Evolutionary conservation across 2,888 invertebrate genomes (phyloP).

Genomic region (Apamea anceps): DNA sequence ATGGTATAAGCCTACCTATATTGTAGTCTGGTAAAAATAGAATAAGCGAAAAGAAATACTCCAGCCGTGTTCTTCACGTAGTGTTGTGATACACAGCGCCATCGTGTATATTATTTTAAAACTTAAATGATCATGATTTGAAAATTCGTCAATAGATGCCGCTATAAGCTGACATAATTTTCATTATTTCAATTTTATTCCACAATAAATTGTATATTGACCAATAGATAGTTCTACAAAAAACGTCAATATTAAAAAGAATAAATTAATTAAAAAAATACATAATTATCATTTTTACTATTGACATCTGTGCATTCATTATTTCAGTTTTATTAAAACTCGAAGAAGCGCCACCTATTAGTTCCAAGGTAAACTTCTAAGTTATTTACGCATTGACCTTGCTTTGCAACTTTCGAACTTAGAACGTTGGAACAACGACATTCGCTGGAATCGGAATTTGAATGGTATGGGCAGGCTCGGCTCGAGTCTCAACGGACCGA

Average conservation of each 20-base stretch:
- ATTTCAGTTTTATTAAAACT: background rate
- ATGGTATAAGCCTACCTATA: too few species aligned
- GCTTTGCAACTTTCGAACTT: conserved; percentile 87
- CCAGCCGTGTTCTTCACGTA: background rate
- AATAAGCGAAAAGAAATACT: background rate
- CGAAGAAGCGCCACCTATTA: conserved; percentile 76
- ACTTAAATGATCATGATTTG: background rate
- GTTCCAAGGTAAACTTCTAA: conserved; percentile 63
- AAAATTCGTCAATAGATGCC: conserved; percentile 25
- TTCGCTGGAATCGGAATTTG: conserved; percentile 83
- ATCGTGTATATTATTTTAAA: conserved; percentile 20
- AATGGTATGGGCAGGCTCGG: conserved; percentile 80
- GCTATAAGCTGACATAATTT: background rate
- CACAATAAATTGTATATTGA: background rate
- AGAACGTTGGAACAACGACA: conserved; percentile 83
- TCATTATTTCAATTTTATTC: too few species aligned
- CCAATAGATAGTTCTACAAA: rapidly evolving
- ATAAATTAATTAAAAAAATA: too few species aligned
- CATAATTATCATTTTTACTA: background rate
- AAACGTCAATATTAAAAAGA: background rate
- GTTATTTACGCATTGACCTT: conserved; percentile 79
- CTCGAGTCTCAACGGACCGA: conserved; percentile 75
- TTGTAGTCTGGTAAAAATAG: background rate
- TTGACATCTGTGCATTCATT: conserved; percentile 60
- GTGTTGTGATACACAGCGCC: conserved; percentile 8